These are phyloP conservation scores for Porites evermanni DNA, from an alignment of 92 coral and sea anemone species.

Conservation along the genomic window DNA sequence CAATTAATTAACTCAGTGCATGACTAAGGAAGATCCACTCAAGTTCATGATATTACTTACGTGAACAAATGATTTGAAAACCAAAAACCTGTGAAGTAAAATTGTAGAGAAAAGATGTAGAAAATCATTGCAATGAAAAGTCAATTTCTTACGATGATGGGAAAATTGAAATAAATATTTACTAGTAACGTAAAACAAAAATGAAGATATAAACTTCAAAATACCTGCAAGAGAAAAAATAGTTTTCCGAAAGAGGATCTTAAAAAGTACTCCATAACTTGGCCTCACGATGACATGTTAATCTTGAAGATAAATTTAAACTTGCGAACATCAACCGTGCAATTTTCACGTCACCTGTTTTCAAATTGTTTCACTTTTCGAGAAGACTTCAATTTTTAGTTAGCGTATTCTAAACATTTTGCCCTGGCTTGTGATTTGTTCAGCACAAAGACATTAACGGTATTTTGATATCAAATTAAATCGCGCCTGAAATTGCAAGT, in stretches of 20 bases:
- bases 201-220: not conserved
- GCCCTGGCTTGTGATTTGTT: not conserved
- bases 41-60: not conserved
- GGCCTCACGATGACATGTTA: not conserved
- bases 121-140: not conserved
- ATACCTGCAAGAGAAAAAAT: slow-evolving; percentile 12
- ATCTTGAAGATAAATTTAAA: not conserved
- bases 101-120: not conserved
- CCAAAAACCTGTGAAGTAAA: not conserved
- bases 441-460: not conserved
- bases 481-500: not conserved
- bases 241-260: not conserved
- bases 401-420: not conserved
- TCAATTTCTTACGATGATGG: not conserved
- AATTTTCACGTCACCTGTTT: not conserved
- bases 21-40: too few relatives aligned
- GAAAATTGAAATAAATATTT: not conserved
- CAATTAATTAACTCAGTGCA: not conserved
- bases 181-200: not conserved
- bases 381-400: not conserved
- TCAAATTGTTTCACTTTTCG: not conserved
- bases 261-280: not conserved
- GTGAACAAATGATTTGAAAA: not conserved
- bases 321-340: not conserved
- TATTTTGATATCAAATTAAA: not conserved